Base-by-base conservation (phyloP, 2,888 invertebrate genomes). In the Pseudococcus viburni region DNA sequence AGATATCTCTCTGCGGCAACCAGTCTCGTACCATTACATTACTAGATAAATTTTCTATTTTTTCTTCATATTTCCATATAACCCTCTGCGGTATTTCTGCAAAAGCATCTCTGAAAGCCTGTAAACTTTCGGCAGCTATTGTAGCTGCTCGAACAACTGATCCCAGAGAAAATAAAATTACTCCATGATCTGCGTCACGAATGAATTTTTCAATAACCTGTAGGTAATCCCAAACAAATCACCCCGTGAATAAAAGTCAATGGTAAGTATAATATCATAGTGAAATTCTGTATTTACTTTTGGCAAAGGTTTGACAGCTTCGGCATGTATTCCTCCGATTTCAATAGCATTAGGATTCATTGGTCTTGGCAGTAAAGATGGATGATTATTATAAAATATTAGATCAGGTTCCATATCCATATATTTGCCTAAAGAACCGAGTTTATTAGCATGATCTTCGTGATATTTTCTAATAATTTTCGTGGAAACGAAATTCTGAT, bases 11-110 rank as follows among this genome's bases (percentile, higher is more conserved):
- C 91, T 97, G 97, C 0, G 96, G 96, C 90, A 95, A 91, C 96
- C 95, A 96, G 89, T 93, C 93, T 77, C 92, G 92, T 9, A 93
- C 91, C 91, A 93, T 93, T 9, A 96, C 92, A 91, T 96, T 95
- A 86, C 93, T 92, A 39, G 94, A 94, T 90, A 94, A 93, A 48
- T 92, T 92, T 0, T 92, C 92, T 90, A 94, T 91, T 8, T 93
- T 92, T 42, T 94, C 93, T 91, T 96, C 96, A 95, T 95, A 96
- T 93, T 95, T 96, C 96, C 96, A 96, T 83, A 96, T 92, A 55
- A 96, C 94, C 89, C 94, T 93, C 90, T 95, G 94, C 1, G 95
- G 94, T 26, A 96, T 91, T 89, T 93, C 92, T 0, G 93, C 91
- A 88, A 96, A 93, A 0, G 94, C 94, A 5, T 92, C 93, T 12